Evolutionary conservation across 2,113 vertebrate genomes (phyloP), one percentile per base, ranked within the genome.

Genomic region (Stigmatopora nigra): DNA sequence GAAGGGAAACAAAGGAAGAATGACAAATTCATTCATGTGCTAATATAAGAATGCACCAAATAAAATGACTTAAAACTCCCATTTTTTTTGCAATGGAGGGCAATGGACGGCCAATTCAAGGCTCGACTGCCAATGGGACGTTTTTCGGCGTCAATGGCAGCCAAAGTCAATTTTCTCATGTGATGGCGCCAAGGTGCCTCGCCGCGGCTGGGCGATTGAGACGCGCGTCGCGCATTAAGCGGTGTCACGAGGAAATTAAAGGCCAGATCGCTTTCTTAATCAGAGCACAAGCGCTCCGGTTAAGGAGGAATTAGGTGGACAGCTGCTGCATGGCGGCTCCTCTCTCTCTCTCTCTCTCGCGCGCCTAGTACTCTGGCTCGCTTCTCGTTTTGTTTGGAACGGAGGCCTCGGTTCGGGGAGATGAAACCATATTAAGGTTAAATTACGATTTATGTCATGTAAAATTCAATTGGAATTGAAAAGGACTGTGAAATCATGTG

Each of bases 261-360:
- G 91, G 91, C 92, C 92, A 92, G 92, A 93, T 94, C 92, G 91
- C 92, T 93, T 93, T 93, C 93, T 93, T 94, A 95, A 95, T 94
- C 93, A 93, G 93, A 93, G 92, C 93, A 94, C 93, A 93, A 95
- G 92, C 93, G 87, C 91, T 89, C 92, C 89, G 53, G 92, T 93
- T 94, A 92, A 88, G 82, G 82, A 92, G 92, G 92, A 95, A 95
- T 94, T 94, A 96, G 92, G 92, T 91, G 91, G 92, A 94, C 94
- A 96, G 94, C 94, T 96, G 94, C 92, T 92, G 86, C 86, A 89
- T 83, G 69, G 75, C 78, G 75, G 71, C 86, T 83, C 84, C 76
- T 78, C 72, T 86, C 87, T n/a, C n/a, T n/a, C n/a, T n/a, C 70
- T 68, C 71, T 65, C 73, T 65, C 69, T 64, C 70, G 49, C 68